Conservation (phyloP, 2,888 invertebrate genomes). For the Cinara cedri region DNA sequence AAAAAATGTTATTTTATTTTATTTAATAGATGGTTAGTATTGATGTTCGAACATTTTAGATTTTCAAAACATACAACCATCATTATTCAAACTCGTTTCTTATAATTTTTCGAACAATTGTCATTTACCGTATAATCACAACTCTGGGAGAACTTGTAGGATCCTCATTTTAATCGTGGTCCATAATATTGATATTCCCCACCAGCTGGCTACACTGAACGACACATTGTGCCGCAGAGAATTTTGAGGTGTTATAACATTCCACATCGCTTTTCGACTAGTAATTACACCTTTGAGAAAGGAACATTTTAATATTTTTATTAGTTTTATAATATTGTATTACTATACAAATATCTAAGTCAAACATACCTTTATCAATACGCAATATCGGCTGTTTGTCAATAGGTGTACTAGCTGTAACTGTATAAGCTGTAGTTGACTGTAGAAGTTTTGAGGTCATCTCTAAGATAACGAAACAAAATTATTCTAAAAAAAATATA, state of each 20-base stretch:
- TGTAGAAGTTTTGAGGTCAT: background rate
- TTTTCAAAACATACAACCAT: too few relatives aligned
- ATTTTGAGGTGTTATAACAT: background rate
- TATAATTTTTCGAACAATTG: too few relatives aligned
- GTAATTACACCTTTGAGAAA: background rate
- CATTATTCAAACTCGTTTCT: too few relatives aligned
- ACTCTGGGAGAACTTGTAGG: too few relatives aligned
- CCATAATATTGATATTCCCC: too few relatives aligned
- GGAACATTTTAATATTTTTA: background rate
- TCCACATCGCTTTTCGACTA: background rate
- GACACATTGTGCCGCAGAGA: too few relatives aligned
- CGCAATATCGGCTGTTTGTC: slow-evolving; percentile 3
- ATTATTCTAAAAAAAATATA: background rate
- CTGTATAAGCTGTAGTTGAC: slow-evolving; percentile 10
- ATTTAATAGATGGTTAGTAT: too few relatives aligned
- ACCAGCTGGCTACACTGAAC: too few relatives aligned
- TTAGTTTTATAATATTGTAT: slow-evolving; percentile 1
- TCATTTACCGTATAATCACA: too few relatives aligned
- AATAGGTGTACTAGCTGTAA: background rate
- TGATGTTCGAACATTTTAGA: too few relatives aligned
- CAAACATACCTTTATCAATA: slow-evolving; percentile 7
- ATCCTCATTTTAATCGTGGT: too few relatives aligned
- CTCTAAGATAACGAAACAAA: slow-evolving; percentile 2
- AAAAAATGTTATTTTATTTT: too few relatives aligned
- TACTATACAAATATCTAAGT: background rate